These are phyloP conservation scores for Melieria crassipennis DNA, from an alignment of 2,888 invertebrate genomes.

Conservation along the genomic window DNA sequence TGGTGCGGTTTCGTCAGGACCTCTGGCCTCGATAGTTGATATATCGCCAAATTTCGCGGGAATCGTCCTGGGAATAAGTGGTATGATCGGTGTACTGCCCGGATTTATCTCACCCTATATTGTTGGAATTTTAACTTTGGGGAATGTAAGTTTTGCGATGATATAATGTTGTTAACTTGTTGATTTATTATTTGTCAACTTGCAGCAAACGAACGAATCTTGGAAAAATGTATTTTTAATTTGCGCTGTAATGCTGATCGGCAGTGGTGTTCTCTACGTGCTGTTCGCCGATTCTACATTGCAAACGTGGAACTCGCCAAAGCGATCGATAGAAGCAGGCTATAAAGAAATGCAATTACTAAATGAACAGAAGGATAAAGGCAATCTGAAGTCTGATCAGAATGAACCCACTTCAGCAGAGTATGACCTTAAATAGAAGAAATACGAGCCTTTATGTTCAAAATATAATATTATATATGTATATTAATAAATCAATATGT, in stretches of 20 bases:
- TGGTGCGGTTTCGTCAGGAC: constrained; percentile 75
- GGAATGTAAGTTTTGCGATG: constrained; percentile 69
- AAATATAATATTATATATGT: too few relatives aligned
- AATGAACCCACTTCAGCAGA: too few relatives aligned
- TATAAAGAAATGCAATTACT: constrained; percentile 55
- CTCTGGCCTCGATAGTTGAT: constrained; percentile 74
- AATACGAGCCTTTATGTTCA: too few relatives aligned
- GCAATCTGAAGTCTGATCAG: neutral
- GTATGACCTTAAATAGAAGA: too few relatives aligned
- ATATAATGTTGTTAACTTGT: neutral
- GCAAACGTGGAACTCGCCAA: constrained; percentile 70
- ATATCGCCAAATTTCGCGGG: constrained; percentile 73
- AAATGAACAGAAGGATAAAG: constrained; percentile 27
- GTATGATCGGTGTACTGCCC: constrained; percentile 69
- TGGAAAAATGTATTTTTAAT: constrained; percentile 74
- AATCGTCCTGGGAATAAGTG: constrained; percentile 72
- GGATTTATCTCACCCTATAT: constrained; percentile 73
- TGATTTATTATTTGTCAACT: constrained; percentile 38
- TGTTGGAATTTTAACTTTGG: constrained; percentile 71
- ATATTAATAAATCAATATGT: too few relatives aligned
- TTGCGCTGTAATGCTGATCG: constrained; percentile 67
- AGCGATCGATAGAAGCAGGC: constrained; percentile 42
- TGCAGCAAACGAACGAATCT: constrained; percentile 71
- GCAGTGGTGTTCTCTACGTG: constrained; percentile 68
- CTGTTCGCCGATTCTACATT: constrained; percentile 70